phyloP scores from a whole-genome alignment of 2,888 invertebrate genomes.

The Drosophila siamana region DNA sequence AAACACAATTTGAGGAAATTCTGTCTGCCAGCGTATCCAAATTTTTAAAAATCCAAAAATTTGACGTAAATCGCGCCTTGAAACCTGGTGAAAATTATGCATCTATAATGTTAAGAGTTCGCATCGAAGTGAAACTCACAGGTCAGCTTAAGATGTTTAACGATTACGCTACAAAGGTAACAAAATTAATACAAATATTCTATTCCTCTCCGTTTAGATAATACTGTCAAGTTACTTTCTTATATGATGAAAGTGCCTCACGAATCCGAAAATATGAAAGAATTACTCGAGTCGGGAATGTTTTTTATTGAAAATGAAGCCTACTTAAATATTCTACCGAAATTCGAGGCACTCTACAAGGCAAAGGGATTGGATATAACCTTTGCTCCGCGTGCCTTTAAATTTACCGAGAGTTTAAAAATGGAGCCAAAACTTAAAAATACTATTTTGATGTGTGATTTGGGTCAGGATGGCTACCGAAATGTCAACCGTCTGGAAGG shows the following conservation, averaged over 20 bases:
- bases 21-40: slow-evolving; percentile 51
- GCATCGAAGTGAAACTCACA: slow-evolving; percentile 62
- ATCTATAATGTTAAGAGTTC: slow-evolving; percentile 71
- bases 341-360: slow-evolving; percentile 63
- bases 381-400: slow-evolving; percentile 54
- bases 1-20: slow-evolving; percentile 64
- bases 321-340: slow-evolving; percentile 63
- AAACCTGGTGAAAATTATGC: slow-evolving; percentile 80
- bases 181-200: no score
- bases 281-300: slow-evolving; percentile 43
- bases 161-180: neutral
- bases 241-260: slow-evolving; percentile 77
- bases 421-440: slow-evolving; percentile 43
- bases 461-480: slow-evolving; percentile 66
- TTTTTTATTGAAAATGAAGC: slow-evolving; percentile 61
- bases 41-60: slow-evolving; percentile 60
- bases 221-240: slow-evolving; percentile 35
- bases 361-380: slow-evolving; percentile 37
- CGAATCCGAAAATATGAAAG: slow-evolving; percentile 43
- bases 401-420: slow-evolving; percentile 27
- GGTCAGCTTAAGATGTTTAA: slow-evolving; percentile 37
- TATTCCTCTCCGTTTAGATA: slow-evolving; percentile 37
- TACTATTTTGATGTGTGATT: slow-evolving; percentile 74
- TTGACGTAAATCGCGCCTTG: slow-evolving; percentile 60
- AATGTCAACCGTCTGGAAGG: slow-evolving; percentile 77